phyloP scores from a whole-genome alignment of 2,113 vertebrate genomes.

The Porphyrio hochstetteri region DNA sequence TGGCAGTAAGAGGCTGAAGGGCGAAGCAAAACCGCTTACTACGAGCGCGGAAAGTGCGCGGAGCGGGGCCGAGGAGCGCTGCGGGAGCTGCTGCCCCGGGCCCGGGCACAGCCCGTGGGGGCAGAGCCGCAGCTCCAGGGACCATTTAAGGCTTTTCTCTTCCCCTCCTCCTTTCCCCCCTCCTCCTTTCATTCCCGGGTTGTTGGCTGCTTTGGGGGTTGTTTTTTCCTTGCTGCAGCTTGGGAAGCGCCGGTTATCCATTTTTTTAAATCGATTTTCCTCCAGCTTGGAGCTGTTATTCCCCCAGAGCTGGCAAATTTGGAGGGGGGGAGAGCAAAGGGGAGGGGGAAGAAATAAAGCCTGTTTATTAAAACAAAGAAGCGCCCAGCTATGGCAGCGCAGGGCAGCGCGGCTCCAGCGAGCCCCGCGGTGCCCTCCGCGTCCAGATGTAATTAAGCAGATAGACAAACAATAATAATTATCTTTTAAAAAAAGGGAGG shows the following conservation, averaged over 20 bases:
- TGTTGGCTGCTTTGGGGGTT: not conserved
- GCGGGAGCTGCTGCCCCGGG: not conserved
- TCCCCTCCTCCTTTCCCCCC: not conserved
- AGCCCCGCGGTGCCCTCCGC: not conserved
- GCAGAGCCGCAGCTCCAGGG: not conserved
- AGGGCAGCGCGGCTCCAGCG: not conserved
- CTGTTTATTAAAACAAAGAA: slow-evolving; percentile 53
- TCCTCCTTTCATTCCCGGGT: too few relatives aligned
- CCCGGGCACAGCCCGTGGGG: not conserved
- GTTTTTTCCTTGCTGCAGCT: not conserved
- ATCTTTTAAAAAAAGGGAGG: not conserved
- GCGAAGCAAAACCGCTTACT: not conserved
- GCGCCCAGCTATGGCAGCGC: not conserved
- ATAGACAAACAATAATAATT: not conserved
- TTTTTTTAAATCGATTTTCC: not conserved
- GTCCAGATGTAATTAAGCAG: slow-evolving; percentile 15
- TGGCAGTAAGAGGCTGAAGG: fast-evolving
- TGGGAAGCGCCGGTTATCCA: not conserved
- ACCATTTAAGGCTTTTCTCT: slow-evolving; percentile 57
- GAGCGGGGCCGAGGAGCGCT: not conserved
- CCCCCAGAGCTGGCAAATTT: not conserved
- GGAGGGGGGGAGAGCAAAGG: too few relatives aligned
- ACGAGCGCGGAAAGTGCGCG: not conserved
- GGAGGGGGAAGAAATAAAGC: not conserved
- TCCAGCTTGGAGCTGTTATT: not conserved